Percentiles rank a stretch among this genome's conserved stretches.
These are phyloP conservation scores for Zygogramma bicolorata DNA, from an alignment of 2,888 invertebrate species.

Conservation along the genomic window DNA sequence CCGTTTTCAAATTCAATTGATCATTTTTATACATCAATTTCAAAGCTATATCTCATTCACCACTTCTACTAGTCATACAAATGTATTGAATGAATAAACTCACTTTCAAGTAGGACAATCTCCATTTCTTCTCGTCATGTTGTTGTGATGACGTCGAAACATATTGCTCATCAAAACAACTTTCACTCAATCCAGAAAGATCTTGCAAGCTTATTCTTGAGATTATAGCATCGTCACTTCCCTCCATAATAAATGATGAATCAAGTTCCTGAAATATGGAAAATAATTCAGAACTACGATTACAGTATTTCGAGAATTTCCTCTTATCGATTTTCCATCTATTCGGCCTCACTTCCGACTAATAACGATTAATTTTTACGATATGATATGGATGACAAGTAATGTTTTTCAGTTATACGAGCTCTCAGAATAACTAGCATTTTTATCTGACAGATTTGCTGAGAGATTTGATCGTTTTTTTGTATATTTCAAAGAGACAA, in stretches of 20 bases:
- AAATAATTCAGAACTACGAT: background rate
- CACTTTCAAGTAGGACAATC: slow-evolving; percentile 59
- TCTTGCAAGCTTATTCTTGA: slow-evolving; percentile 28
- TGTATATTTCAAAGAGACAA: no score
- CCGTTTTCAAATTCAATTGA: no score
- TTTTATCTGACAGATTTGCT: no score
- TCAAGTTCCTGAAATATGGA: background rate
- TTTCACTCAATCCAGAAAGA: slow-evolving; percentile 20
- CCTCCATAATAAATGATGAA: background rate
- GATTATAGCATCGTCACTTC: slow-evolving; percentile 2
- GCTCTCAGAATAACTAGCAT: no score
- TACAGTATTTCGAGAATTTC: background rate
- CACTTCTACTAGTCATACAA: background rate
- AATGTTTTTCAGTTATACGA: no score
- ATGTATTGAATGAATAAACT: slow-evolving; percentile 31
- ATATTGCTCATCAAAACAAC: slow-evolving; percentile 18
- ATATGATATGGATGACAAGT: no score
- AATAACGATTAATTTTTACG: no score
- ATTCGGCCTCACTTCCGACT: background rate
- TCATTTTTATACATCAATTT: no score
- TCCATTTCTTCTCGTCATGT: slow-evolving; percentile 57
- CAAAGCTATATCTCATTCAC: no score
- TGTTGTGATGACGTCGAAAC: background rate
- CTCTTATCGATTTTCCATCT: background rate
- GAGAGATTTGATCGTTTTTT: no score